phyloP scores from a whole-genome alignment of 23 tunicate genomes.

The Trididemnum miniatum region DNA sequence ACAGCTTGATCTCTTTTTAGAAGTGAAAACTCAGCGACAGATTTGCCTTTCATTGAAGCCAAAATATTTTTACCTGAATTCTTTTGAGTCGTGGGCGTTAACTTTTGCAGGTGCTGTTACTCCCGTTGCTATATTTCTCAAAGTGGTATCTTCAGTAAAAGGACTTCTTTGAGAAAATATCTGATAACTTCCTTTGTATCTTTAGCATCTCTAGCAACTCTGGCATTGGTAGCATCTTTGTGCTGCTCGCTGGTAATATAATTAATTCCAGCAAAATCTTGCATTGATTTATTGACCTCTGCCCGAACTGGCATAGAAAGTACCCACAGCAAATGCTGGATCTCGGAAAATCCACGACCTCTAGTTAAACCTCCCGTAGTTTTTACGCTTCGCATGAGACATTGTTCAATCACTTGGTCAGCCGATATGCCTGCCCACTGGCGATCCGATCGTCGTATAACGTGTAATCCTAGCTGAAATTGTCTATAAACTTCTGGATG shows the following conservation, averaged over 20 bases:
- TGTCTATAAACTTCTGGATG: neutral
- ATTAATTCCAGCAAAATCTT: neutral
- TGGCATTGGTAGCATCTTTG: neutral
- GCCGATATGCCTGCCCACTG: neutral
- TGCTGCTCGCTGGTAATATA: neutral
- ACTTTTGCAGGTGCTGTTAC: neutral
- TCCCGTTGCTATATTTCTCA: neutral
- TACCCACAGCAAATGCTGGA: neutral
- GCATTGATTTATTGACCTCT: neutral
- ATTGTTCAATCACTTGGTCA: neutral
- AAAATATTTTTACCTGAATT: neutral
- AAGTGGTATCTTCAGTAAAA: neutral
- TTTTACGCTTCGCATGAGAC: slow-evolving; percentile 8
- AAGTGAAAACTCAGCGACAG: too few species aligned
- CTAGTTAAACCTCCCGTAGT: neutral
- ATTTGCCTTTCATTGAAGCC: neutral
- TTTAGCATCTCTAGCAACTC: neutral
- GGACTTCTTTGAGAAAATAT: neutral
- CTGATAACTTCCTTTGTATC: neutral
- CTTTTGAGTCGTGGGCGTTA: neutral
- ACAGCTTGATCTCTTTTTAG: too few species aligned
- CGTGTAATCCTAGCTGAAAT: neutral
- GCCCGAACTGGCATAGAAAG: neutral
- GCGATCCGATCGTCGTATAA: neutral
- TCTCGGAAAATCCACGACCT: neutral